A percentile compares a stretch with the other conserved stretches of the same genome.
Evolutionary conservation across 2,113 vertebrate species (phyloP).

Genomic region (Labeo rohita): DNA sequence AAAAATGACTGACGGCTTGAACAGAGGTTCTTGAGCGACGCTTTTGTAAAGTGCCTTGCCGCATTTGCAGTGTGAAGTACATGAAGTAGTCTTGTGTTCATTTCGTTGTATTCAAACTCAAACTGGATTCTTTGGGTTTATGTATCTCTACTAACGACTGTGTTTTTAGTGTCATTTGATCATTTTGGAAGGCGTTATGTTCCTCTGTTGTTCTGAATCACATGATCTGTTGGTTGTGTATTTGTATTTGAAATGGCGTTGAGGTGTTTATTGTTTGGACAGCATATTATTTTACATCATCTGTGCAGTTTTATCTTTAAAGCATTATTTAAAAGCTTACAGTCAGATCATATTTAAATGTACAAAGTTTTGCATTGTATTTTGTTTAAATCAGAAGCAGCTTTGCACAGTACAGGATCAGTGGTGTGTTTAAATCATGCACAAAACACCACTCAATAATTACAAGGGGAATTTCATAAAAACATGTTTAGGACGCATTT

Average conservation of each 20-base stretch:
- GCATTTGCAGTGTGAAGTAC: background rate
- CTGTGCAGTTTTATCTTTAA: background rate
- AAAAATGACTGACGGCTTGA: background rate
- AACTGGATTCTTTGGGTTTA: background rate
- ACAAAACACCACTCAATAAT: background rate
- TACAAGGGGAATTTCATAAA: background rate
- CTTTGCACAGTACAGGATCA: background rate
- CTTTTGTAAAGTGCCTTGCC: constrained; percentile 16
- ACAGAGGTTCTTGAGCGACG: background rate
- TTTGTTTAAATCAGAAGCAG: background rate
- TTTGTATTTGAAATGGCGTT: background rate
- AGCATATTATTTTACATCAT: background rate
- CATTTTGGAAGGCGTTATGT: background rate
- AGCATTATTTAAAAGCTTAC: background rate
- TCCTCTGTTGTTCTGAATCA: background rate
- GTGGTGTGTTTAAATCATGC: background rate
- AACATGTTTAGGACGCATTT: background rate
- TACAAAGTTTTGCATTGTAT: background rate
- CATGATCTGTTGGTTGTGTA: background rate
- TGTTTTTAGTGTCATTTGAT: background rate
- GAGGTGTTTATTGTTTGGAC: background rate
- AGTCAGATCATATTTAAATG: background rate
- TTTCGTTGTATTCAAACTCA: background rate
- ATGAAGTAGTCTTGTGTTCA: background rate
- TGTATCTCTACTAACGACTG: background rate